Conservation (phyloP, 2,797 vertebrate genomes). For the Podarcis lilfordi region DNA sequence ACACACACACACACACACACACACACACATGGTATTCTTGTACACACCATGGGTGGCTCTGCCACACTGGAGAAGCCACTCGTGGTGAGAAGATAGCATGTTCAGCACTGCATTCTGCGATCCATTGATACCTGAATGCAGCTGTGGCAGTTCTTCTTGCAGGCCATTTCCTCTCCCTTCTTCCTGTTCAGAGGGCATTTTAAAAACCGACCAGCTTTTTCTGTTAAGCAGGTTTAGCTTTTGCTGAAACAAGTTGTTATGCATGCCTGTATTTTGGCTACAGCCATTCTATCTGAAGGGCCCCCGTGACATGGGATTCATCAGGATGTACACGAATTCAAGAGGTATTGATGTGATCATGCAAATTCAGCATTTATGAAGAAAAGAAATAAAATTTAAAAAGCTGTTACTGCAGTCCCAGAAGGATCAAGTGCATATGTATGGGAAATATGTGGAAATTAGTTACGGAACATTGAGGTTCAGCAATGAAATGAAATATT, state of each 20-base stretch:
- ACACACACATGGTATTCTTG: no score
- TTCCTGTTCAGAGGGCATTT: not conserved
- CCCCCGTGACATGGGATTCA: not conserved
- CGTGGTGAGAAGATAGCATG: not conserved
- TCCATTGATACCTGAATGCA: not conserved
- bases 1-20: no score
- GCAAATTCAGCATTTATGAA: not conserved
- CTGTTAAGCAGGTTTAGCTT: not conserved
- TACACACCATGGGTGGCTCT: no score
- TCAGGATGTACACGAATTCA: not conserved
- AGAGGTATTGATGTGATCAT: not conserved
- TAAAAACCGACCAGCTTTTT: not conserved
- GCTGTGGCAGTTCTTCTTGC: not conserved
- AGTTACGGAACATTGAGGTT: not conserved
- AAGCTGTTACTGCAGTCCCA: not conserved
- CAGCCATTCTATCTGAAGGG: not conserved
- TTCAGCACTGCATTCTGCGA: not conserved
- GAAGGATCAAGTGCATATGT: not conserved
- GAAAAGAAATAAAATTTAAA: not conserved
- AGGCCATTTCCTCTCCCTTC: no score
- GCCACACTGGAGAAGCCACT: no score
- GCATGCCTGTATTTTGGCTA: not conserved
- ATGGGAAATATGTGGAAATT: not conserved
- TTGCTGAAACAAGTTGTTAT: not conserved
- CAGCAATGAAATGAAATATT: constrained; percentile 5